Evolutionary conservation across 2,888 invertebrate species (phyloP).

Genomic region (Tyria jacobaeae): DNA sequence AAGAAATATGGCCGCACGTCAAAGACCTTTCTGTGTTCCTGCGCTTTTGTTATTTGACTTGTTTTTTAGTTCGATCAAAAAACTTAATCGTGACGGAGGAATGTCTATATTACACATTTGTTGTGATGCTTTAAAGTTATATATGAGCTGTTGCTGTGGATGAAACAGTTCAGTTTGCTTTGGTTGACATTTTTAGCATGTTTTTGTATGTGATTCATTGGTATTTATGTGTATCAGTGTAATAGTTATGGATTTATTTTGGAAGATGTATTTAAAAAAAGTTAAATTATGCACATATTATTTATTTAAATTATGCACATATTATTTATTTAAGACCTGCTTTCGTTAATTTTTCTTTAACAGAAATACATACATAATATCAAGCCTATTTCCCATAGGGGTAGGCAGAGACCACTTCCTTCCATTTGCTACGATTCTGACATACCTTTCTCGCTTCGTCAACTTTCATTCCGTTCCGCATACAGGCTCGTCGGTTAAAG

Average conservation of each 20-base stretch:
- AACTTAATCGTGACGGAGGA: conserved; percentile 34
- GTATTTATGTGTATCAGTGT: conserved; percentile 6
- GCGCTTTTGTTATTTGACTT: conserved; percentile 43
- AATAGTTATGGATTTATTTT: conserved; percentile 5
- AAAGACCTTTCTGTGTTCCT: conserved; percentile 48
- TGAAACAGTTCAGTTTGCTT: conserved; percentile 24
- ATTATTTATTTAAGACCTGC: too few relatives aligned
- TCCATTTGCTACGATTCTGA: too few relatives aligned
- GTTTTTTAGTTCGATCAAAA: conserved; percentile 39
- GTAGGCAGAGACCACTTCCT: too few relatives aligned
- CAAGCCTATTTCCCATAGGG: too few relatives aligned
- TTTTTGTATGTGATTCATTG: too few relatives aligned
- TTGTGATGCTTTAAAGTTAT: conserved; percentile 34
- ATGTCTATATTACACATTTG: conserved; percentile 41
- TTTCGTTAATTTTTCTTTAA: too few relatives aligned
- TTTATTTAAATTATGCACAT: too few relatives aligned
- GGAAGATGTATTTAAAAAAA: conserved; percentile 5
- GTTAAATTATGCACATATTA: too few relatives aligned
- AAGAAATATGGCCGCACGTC: conserved; percentile 58
- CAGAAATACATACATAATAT: too few relatives aligned
- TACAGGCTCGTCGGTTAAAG: too few relatives aligned
- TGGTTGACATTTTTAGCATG: conserved; percentile 17
- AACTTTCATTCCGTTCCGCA: too few relatives aligned
- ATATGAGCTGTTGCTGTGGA: conserved; percentile 27
- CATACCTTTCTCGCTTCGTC: too few relatives aligned